Evolutionary conservation across 2,888 invertebrate species (phyloP), one percentile per base, ranked within the genome.

Genomic region (Drosophila hawaiiensis): DNA sequence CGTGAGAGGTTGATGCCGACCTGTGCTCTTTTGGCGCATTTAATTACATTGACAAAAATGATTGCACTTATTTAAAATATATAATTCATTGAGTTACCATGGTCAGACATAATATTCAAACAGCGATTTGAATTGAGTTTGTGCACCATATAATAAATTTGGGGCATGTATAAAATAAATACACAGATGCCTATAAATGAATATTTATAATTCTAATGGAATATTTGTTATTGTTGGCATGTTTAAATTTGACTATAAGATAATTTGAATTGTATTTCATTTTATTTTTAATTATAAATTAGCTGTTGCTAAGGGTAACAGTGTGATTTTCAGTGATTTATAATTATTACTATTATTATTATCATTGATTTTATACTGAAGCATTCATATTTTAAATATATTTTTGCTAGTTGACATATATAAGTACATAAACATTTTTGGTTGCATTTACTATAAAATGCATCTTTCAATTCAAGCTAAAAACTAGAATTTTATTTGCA

Each of bases 21-120:
- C 31, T 39, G 50, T 19, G 35, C 55, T 25, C 43, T 37, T 52
- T 68, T 22, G 10, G 16, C n/a, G 25, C 35, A 61, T 28, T 73
- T 35, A 52, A 58, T 54, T 68, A 54, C 37, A 55, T 60, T 29
- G 16, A 7, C 39, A 7, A 14, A 25, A 50, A 67, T 35, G 1
- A 50, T 60, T 49, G 39, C 1, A 47, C 25, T 43, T 60, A 60
- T 56, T 52, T 47, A 0, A 50, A 28, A 37, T 52, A 16, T 53
- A 39, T 28, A 49, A 55, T 63, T 59, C 50, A 70, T 7, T 28
- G 12, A 35, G 19, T 12, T 29, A 0, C 28, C 35, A 41, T 25
- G 31, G 35, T 31, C 10, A 16, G 19, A 9, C 14, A 43, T 43
- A 28, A 25, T 22, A 64, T 9, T 56, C 31, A 33, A 4, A 6